A percentile compares a stretch with the other conserved stretches of the same genome.
Conservation (phyloP, 37 sponge, comb jelly and placozoan species). For the Agelas oroides region DNA sequence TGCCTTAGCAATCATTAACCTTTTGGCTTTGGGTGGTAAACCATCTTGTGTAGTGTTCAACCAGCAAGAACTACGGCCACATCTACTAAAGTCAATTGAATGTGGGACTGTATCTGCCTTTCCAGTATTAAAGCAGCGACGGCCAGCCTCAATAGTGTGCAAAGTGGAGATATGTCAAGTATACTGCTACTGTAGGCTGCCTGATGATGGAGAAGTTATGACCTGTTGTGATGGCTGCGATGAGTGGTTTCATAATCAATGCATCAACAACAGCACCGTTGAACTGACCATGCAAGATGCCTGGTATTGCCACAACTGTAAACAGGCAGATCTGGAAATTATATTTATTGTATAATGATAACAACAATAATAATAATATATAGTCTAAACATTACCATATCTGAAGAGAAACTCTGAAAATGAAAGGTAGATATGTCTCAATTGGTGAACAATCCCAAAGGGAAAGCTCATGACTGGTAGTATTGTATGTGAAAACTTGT, state of each 20-base stretch:
- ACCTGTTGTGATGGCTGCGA: constrained; percentile 47
- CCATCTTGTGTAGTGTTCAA: constrained; percentile 24
- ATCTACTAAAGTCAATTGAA: constrained; percentile 20
- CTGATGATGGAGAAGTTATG: constrained; percentile 43
- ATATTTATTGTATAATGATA: too few species aligned
- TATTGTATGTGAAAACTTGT: too few species aligned
- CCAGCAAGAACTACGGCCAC: constrained; percentile 4
- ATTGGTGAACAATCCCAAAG: too few species aligned
- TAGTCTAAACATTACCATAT: too few species aligned
- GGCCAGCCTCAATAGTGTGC: constrained; percentile 7
- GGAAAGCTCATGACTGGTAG: too few species aligned
- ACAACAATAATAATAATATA: too few species aligned
- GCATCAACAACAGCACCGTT: too few species aligned
- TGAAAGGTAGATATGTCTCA: too few species aligned
- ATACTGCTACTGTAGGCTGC: constrained; percentile 54
- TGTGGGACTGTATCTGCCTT: background rate
- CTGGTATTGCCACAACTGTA: constrained; percentile 6
- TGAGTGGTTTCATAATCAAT: constrained; percentile 35
- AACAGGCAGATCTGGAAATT: too few species aligned
- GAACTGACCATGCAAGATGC: too few species aligned
- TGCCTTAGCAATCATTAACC: constrained; percentile 34
- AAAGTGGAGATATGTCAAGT: constrained; percentile 6
- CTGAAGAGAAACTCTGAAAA: too few species aligned
- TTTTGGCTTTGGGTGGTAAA: constrained; percentile 29
- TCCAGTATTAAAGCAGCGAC: constrained; percentile 34